Percentiles rank a stretch among this genome's conserved stretches.
Conservation (phyloP, 2,797 vertebrate genomes). For the Dermochelys coriacea region DNA sequence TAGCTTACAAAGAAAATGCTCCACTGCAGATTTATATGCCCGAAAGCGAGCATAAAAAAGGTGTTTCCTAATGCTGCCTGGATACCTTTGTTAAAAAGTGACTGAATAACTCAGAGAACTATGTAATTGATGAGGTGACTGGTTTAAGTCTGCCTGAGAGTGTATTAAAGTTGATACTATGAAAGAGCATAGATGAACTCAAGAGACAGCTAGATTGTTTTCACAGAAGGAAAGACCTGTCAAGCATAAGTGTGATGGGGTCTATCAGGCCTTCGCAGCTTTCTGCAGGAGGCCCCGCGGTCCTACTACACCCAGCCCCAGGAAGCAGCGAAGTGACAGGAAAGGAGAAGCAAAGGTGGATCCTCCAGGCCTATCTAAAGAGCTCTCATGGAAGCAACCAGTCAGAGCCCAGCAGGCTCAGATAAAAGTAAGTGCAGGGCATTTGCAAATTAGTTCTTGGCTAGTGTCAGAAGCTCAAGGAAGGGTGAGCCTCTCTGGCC, state of each 20-base stretch:
- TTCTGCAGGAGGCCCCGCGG: not conserved
- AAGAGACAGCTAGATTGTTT: not conserved
- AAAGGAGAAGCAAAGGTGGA: not conserved
- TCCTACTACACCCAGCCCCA: not conserved
- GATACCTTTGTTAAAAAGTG: not conserved
- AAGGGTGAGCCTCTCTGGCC: not conserved
- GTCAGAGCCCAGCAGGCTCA: not conserved
- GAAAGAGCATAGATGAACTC: not conserved
- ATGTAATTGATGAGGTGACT: not conserved
- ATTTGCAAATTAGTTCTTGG: not conserved
- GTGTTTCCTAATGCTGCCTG: not conserved
- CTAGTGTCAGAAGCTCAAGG: not conserved
- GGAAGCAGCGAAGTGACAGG: not conserved
- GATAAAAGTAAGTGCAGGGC: not conserved
- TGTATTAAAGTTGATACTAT: not conserved
- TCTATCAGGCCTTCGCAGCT: not conserved
- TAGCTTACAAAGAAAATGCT: not conserved
- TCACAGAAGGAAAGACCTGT: not conserved
- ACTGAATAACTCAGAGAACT: not conserved
- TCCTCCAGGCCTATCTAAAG: not conserved
- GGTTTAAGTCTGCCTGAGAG: slow-evolving; percentile 10
- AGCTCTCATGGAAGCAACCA: not conserved
- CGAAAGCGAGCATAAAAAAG: not conserved
- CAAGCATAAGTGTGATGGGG: not conserved
- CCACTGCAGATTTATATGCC: not conserved